Evolutionary conservation across 2,797 vertebrate species (phyloP).

Genomic region (Paedocypris micromegethes): DNA sequence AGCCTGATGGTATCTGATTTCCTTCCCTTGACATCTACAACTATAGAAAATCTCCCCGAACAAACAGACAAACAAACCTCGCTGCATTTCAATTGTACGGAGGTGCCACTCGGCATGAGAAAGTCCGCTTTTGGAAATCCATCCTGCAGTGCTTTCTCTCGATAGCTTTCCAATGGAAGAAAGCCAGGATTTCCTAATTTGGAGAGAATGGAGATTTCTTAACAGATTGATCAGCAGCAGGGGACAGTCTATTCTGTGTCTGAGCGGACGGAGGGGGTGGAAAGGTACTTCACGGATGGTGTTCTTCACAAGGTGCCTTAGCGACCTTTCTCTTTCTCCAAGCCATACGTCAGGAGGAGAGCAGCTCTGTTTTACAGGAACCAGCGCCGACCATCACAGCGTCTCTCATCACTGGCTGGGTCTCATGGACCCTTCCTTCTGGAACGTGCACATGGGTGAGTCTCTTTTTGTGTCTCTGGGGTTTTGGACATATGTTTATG

Average conservation of each 20-base stretch:
- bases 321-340: slow-evolving; percentile 28
- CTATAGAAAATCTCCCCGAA: slow-evolving; percentile 36
- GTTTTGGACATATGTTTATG: background rate
- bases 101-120: slow-evolving; percentile 65
- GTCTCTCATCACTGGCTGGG: slow-evolving; percentile 19
- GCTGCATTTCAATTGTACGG: slow-evolving; percentile 59
- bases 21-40: slow-evolving; percentile 50
- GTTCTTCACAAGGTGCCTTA: slow-evolving; percentile 26
- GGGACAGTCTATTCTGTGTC: slow-evolving; percentile 70
- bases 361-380: slow-evolving; percentile 10
- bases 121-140: slow-evolving; percentile 61
- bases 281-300: slow-evolving; percentile 36
- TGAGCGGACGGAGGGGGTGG: slow-evolving; percentile 13
- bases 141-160: slow-evolving; percentile 55
- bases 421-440: slow-evolving; percentile 64
- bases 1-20: slow-evolving; percentile 28
- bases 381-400: slow-evolving; percentile 8
- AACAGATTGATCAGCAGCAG: slow-evolving; percentile 74
- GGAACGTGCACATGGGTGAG: slow-evolving; percentile 61
- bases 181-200: slow-evolving; percentile 79
- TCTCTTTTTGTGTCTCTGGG: slow-evolving; percentile 29
- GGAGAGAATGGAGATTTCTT: slow-evolving; percentile 64
- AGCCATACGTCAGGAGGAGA: slow-evolving; percentile 32
- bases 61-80: slow-evolving; percentile 50
- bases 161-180: slow-evolving; percentile 63